Evolutionary conservation across 2,888 invertebrate species (phyloP), one percentile per base, ranked within the genome.

Genomic region (Psococerastis gibbosa): DNA sequence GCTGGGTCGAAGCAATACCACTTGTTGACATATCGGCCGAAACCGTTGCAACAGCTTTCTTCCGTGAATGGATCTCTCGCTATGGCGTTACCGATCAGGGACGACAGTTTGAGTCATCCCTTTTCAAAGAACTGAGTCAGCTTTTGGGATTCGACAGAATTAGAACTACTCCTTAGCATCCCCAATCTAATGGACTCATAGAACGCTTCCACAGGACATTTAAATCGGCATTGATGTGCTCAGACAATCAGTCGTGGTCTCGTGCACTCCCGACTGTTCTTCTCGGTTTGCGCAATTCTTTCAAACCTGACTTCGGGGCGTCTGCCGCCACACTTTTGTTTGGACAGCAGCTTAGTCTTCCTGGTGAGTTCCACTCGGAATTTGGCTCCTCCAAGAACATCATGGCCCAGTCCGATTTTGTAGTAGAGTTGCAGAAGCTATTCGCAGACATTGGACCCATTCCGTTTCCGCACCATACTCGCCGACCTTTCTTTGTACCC

Each of bases 61-160:
- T 56, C 15, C 31, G 42, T 0, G 47, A 49, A 0, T 66, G 63
- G 65, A 55, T 66, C 2, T 43, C 61, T 1, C 49, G 61, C 8
- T 64, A 56, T 45, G 63, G 64, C 1, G 51, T 56, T 9, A 56
- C 59, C 9, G 60, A 61, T 51, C 55, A 56, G 49, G 59, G 62
- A 23, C 45, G 53, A 22, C 60, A 61, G 46, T 61, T 62, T 42
- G 55, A 58, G 41, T 54, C 56, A 0, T 20, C 38, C 1, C 47
- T 61, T 3, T 60, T 59, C 47, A 44, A 50, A 15, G 49, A 45
- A 3, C 49, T 53, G n/a, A 45, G 45, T 4, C 48, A 49, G 3
- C 33, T 53, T 2, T 22, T 53, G 2, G 56, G 55, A 3, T 46
- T 49, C 18, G n/a, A 51, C 11, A 48, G 47, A 9, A 42, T 49